Evolutionary conservation across 2,888 invertebrate genomes (phyloP).

Genomic region (Lycia hirtaria): DNA sequence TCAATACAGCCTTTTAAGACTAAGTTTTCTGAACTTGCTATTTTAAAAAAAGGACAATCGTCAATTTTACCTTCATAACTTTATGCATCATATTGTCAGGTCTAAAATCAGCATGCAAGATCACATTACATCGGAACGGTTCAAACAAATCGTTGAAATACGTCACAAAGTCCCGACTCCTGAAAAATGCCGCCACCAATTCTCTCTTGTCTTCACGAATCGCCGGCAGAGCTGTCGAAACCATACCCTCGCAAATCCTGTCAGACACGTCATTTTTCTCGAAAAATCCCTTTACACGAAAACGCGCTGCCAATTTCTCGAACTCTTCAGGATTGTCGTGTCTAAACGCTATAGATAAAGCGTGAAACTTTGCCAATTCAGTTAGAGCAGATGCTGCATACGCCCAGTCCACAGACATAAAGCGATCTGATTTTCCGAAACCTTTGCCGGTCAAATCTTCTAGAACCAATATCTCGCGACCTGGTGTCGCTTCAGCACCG

Average conservation of each 20-base stretch:
- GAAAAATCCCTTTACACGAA: background rate
- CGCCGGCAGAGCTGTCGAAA: background rate
- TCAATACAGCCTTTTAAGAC: background rate
- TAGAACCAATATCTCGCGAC: background rate
- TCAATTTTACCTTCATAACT: conserved; percentile 2
- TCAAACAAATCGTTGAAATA: background rate
- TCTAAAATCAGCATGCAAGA: conserved; percentile 3
- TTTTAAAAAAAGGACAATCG: background rate
- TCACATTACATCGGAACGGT: background rate
- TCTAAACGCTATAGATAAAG: background rate
- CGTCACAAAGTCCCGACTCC: background rate
- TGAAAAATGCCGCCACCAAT: background rate
- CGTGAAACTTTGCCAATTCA: conserved; percentile 16
- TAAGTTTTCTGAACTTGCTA: background rate
- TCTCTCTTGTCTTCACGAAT: conserved; percentile 1
- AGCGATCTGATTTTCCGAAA: background rate
- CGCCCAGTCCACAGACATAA: background rate
- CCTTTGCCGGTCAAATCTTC: conserved; percentile 1
- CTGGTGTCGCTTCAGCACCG: background rate
- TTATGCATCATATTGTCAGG: conserved; percentile 7
- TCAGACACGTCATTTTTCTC: background rate
- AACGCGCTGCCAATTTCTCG: background rate
- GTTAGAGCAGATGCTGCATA: conserved; percentile 9
- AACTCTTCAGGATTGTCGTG: background rate
- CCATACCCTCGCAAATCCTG: background rate